Base-by-base conservation (phyloP, 2,888 invertebrate genomes). In the Hydraecia micacea region DNA sequence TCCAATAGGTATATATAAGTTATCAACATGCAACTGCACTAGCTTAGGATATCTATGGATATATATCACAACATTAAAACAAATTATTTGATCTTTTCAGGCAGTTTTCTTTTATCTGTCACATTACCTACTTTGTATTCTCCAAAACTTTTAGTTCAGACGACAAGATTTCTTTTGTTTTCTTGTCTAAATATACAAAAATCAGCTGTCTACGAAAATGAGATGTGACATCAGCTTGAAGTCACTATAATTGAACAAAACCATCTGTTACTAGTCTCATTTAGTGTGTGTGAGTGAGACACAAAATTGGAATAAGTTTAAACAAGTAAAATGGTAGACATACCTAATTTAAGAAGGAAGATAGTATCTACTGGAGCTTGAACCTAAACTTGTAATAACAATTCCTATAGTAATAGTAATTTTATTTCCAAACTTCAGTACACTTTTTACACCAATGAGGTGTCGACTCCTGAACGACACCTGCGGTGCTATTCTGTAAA, bases 141-240 rank as follows among this genome's bases (percentile, higher is more conserved):
- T 36, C 4, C 1, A 25, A 49, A 55, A 18, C 6, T 32, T 36
- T 60, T 28, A 3, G 28, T 60, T 21, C 1, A 25, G 15, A 49
- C 1, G 60, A 25, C 36, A 60, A 18, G 46, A 28, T 18, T 5
- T 62, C 25, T 70, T 85, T 74, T 80, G 60, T 77, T 70, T 49
- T 62, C 62, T 66, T 28, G 2, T 74, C 71, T 83, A 74, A 68
- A 76, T 82, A 79, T 84, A 84, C 21, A 65, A 68, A 73, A 84
- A 71, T 66, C 73, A n/a, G 55, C 66, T 76, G 86, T 86, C 83
- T 32, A 62, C 68, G 36, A 71, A 66, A 76, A 83, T 5, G 68
- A 83, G 13, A 79, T 62, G 86, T 79, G 86, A 86, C 83, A 76
- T 49, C 86, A 21, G 55, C 28, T 42, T 68, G 49, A 62, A 73